These are phyloP conservation scores for Candoia aspera DNA, from an alignment of 2,113 vertebrate genomes.

Conservation along the genomic window DNA sequence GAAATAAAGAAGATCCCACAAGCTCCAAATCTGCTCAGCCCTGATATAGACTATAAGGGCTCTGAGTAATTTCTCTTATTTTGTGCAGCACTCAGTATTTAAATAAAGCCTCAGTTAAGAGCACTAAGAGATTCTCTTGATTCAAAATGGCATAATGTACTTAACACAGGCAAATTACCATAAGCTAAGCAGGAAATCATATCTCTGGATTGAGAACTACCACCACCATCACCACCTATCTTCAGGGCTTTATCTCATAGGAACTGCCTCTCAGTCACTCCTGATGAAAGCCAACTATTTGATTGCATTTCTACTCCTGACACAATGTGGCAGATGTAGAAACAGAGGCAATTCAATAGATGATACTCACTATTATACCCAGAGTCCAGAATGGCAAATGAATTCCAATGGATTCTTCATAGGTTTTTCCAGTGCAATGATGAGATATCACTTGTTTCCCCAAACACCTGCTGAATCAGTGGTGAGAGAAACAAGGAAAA, in stretches of 20 bases:
- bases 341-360: rapidly evolving
- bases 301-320: not conserved
- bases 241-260: not conserved
- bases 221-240: not conserved
- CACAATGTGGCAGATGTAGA: rapidly evolving
- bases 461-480: conserved; percentile 60
- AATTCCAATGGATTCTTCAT: conserved; percentile 82
- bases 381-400: conserved; percentile 75
- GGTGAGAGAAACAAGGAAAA: not conserved
- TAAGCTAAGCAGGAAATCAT: not conserved
- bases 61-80: not conserved
- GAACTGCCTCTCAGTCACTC: not conserved
- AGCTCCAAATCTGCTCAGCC: not conserved
- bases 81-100: not conserved
- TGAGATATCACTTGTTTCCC: conserved; percentile 70
- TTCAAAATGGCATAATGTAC: not conserved
- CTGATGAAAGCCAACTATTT: not conserved
- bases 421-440: conserved; percentile 89
- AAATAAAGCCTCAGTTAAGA: not conserved
- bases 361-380: conserved; percentile 85
- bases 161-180: not conserved
- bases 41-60: not conserved
- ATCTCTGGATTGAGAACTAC: not conserved
- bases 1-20: no score
- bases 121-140: not conserved